Evolutionary conservation across 1,140 invertebrate genomes (phyloP).

Genomic region (Batillaria attramentaria): DNA sequence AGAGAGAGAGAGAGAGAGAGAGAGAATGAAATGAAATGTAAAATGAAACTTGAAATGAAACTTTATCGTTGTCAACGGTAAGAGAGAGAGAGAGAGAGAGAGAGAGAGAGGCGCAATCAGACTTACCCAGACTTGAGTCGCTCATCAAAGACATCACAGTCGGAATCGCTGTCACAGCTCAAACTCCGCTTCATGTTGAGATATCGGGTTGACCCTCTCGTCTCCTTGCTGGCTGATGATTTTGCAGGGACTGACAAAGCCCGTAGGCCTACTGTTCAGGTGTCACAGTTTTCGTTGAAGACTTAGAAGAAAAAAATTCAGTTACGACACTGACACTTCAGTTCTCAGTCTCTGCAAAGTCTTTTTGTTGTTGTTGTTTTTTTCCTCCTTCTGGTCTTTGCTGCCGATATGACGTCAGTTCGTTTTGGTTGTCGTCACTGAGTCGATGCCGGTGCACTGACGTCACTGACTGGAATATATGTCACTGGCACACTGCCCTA

Average conservation of each 20-base stretch:
- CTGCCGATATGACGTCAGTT: background rate
- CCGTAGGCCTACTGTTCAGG: background rate
- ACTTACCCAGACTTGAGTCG: slow-evolving; percentile 71
- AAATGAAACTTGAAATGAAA: too few species aligned
- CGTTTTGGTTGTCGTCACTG: background rate
- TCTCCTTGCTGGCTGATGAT: background rate
- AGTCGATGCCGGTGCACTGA: background rate
- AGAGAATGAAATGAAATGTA: too few species aligned
- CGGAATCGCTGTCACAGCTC: slow-evolving; percentile 72
- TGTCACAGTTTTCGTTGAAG: background rate
- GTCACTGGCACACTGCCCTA: too few species aligned
- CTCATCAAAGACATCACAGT: slow-evolving; percentile 71
- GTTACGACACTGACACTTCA: background rate
- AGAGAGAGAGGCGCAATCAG: background rate
- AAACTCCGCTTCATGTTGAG: slow-evolving; percentile 70
- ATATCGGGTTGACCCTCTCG: background rate
- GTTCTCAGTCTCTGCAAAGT: background rate
- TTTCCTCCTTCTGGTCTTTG: too few species aligned
- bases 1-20: too few species aligned
- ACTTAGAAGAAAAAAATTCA: background rate
- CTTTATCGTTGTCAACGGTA: too few species aligned
- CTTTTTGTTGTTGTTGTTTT: too few species aligned
- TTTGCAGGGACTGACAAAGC: background rate
- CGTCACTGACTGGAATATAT: too few species aligned
- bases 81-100: background rate